Base-by-base conservation (phyloP, 2,113 vertebrate species). In the Corythaeola cristata region DNA sequence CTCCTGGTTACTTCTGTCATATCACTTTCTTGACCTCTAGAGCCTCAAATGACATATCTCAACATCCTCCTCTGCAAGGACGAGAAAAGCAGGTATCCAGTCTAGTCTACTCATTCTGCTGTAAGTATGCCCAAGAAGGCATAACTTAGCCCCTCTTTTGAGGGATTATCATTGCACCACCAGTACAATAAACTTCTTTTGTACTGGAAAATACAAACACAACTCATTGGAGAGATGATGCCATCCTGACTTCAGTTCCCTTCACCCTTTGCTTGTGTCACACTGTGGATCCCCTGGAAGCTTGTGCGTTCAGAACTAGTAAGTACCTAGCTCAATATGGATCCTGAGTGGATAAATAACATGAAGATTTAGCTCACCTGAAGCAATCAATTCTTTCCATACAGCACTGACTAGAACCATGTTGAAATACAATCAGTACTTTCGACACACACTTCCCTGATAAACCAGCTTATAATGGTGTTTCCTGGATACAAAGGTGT, bases 401-500 rank as follows among this genome's bases (percentile, higher is more conserved):
- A 39, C 2, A 62, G n/a, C 30, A 27, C 35, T 52, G 52, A 67
- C 30, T 30, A 55, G 27, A 73, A 47, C 16, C 35, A 26, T 35
- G 50, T 37, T 91, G 93, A 92, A 93, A 88, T 44, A 71, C 1
- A 2, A 55, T 41, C 60, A 75, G 85, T 89, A 91, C 85, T 90
- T 93, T 85, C 21, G 20, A 71, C 28, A 67, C 26, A 35, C n/a
- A 14, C 64, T 76, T 22, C 52, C 62, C 27, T 83, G 89, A 95
- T 11, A 75, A 62, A 77, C 6, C 72, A 83, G 55, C 72, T 71
- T 67, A 68, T 24, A 92, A 88, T 23, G 58, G n/a, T 73, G 84
- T 90, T 97, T 97, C 91, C 91, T 89, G 79, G 88, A 96, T 94
- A 74, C 67, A 93, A 76, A 87, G 49, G 19, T 39, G 30, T 72